Evolutionary conservation across 2,113 vertebrate species (phyloP), one percentile per base, ranked within the genome.

Genomic region (Chaetura pelagica): DNA sequence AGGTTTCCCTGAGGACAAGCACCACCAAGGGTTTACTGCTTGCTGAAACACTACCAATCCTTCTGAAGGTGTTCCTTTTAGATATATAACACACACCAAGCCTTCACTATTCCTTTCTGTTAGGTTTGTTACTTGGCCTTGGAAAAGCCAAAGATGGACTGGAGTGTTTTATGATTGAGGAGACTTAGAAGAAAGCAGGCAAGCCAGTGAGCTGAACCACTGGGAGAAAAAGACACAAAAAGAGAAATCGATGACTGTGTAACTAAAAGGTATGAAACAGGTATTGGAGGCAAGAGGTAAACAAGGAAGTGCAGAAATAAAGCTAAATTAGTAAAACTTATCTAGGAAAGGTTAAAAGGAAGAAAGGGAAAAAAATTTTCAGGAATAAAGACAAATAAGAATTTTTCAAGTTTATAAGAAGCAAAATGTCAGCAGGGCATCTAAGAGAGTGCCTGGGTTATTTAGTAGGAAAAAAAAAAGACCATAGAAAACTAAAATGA

Each of bases 401-500:
- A 73, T 78, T 87, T 52, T 69, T 92, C 76, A 94, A 72, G 21
- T 46, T 83, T 63, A 40, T 87, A 80, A 84, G 85, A 82, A 94
- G 62, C 26, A 69, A 96, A 95, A 96, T 88, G 71, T 94, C 92
- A 97, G 49, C 10, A 38, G 48, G 79, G 84, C 73, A 52, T 89
- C 81, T 49, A 69, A 82, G n/a, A 87, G 54, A 95, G 51, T 62
- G 38, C 42, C 54, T 48, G 34, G 92, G 68, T 91, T 96, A 91
- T 94, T 96, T 84, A 92, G 66, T 73, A 90, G 67, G 40, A 83
- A 87, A 90, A 77, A 59, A 91, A 75, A 88, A 77, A 88, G 87
- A 95, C 42, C 77, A 72, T 57, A 96, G 84, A 95, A 97, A 96
- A 94, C 46, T 46, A 51, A 95, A 91, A 91, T 91, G 52, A 95